Conservation (phyloP, 2,797 vertebrate species). For the Myoxocephalus aenaeus region DNA sequence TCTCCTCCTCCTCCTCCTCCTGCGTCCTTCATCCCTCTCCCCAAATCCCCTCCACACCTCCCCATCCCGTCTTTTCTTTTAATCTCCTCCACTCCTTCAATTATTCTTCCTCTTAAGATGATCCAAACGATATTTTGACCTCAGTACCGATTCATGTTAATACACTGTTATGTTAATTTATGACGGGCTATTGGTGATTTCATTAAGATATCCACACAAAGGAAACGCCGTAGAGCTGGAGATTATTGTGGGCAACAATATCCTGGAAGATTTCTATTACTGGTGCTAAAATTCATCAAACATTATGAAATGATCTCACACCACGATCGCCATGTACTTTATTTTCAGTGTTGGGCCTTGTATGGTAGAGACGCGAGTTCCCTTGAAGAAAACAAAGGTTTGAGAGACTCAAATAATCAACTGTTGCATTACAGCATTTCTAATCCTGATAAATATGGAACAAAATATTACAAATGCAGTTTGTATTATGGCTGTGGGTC, state of each 20-base stretch:
- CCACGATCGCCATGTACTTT: neutral
- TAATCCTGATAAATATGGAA: neutral
- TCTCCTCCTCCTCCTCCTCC: slow-evolving; percentile 6
- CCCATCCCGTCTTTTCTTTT: neutral
- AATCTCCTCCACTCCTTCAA: slow-evolving; percentile 7
- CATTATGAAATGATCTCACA: neutral
- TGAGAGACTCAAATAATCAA: neutral
- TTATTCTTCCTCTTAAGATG: neutral
- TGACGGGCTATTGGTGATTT: neutral
- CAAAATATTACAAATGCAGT: neutral
- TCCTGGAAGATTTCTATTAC: neutral
- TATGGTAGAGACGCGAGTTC: neutral
- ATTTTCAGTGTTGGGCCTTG: neutral
- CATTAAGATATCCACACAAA: neutral
- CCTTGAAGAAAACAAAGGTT: neutral
- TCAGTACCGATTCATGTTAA: neutral
- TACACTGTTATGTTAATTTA: neutral
- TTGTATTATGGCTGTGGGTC: neutral
- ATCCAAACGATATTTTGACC: neutral
- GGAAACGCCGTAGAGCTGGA: neutral
- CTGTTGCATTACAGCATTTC: neutral
- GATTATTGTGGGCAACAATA: neutral
- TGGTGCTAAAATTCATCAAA: neutral
- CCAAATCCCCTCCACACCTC: slow-evolving; percentile 10
- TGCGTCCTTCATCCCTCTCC: slow-evolving; percentile 17